These are phyloP conservation scores for Siniperca obscura DNA, from an alignment of 2,797 vertebrate species.

Conservation along the genomic window DNA sequence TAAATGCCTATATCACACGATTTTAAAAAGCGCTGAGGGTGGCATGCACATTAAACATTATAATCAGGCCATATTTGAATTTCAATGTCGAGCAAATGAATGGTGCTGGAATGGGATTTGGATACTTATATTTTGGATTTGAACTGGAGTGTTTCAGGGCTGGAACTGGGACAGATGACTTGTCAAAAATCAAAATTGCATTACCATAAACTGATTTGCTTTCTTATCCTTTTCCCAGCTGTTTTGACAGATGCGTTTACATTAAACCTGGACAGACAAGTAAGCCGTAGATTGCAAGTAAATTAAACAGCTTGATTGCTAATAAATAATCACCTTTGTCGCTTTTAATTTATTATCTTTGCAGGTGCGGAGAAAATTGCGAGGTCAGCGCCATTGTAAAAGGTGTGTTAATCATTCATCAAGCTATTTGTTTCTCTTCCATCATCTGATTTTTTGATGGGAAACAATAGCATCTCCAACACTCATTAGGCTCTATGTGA, in stretches of 20 bases:
- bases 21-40: slow-evolving; percentile 69
- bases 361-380: slow-evolving; percentile 36
- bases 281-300: background rate
- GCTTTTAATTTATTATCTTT: slow-evolving; percentile 58
- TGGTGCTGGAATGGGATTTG: slow-evolving; percentile 56
- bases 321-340: slow-evolving; percentile 44
- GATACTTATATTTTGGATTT: slow-evolving; percentile 45
- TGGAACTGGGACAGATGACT: slow-evolving; percentile 43
- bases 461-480: slow-evolving; percentile 33
- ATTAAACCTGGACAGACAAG: slow-evolving; percentile 10
- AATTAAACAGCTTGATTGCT: slow-evolving; percentile 19
- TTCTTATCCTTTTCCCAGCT: slow-evolving; percentile 7
- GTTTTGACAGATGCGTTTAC: slow-evolving; percentile 27
- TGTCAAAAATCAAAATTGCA: slow-evolving; percentile 41
- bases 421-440: slow-evolving; percentile 46
- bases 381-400: slow-evolving; percentile 44
- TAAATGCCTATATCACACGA: slow-evolving; percentile 63
- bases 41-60: slow-evolving; percentile 74
- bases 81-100: slow-evolving; percentile 65
- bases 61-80: slow-evolving; percentile 78
- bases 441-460: slow-evolving; percentile 51
- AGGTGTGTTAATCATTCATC: slow-evolving; percentile 59
- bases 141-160: slow-evolving; percentile 4
- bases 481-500: slow-evolving; percentile 52
- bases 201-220: slow-evolving; percentile 26